A percentile compares a stretch with the other conserved stretches of the same genome.
These are phyloP conservation scores for Acanthacorydalis orientalis DNA, from an alignment of 2,888 invertebrate genomes.

Conservation along the genomic window DNA sequence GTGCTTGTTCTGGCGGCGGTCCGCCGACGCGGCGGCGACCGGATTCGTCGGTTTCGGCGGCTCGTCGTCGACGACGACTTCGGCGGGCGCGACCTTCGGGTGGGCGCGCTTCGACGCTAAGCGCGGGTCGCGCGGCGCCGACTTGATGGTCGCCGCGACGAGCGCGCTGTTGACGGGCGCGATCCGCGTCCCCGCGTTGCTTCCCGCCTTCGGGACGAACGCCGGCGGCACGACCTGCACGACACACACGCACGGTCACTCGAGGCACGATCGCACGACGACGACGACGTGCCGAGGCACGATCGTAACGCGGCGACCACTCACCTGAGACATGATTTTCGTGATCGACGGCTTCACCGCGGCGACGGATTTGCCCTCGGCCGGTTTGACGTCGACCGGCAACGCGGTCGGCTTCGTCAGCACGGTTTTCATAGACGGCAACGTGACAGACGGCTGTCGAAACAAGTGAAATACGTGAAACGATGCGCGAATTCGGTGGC, in stretches of 20 bases:
- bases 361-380: background rate
- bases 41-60: constrained; percentile 11
- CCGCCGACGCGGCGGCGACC: background rate
- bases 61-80: constrained; percentile 9
- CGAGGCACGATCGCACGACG: no score
- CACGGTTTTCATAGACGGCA: constrained; percentile 6
- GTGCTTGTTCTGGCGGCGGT: constrained; percentile 6
- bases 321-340: constrained; percentile 1
- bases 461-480: no score
- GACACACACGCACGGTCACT: no score
- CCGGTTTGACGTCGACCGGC: background rate
- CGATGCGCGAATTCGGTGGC: no score
- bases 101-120: constrained; percentile 18
- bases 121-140: constrained; percentile 22
- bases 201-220: no score
- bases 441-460: background rate
- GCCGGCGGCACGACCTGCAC: no score
- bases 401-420: constrained; percentile 1
- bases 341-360: background rate
- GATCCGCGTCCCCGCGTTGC: constrained; percentile 26
- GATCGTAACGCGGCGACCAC: background rate
- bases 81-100: constrained; percentile 2
- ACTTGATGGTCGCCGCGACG: constrained; percentile 13
- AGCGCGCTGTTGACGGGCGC: constrained; percentile 31
- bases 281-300: no score